A percentile compares a stretch with the other conserved stretches of the same genome.
These are phyloP conservation scores for Rhabdomys pumilio DNA, from an alignment of 2,797 vertebrate genomes.

Conservation along the genomic window DNA sequence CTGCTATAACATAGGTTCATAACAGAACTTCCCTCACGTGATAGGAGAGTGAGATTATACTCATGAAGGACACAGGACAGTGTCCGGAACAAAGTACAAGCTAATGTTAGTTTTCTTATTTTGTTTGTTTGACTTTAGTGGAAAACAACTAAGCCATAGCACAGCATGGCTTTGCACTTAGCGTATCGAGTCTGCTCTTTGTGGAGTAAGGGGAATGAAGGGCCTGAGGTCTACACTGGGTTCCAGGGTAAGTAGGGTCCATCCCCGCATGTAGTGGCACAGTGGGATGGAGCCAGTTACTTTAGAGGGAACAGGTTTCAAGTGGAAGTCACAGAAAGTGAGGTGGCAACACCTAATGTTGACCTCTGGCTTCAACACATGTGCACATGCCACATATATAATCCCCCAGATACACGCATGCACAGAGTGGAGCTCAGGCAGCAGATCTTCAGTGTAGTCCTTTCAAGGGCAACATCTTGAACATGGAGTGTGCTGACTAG, in stretches of 20 bases:
- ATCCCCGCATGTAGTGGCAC: background rate
- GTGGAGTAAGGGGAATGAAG: background rate
- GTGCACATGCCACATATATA: background rate
- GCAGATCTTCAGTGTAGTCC: background rate
- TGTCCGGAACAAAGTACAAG: background rate
- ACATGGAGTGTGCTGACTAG: background rate
- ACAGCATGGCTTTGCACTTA: background rate
- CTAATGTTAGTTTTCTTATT: background rate
- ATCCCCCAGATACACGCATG: background rate
- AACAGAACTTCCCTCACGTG: background rate
- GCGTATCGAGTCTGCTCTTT: background rate
- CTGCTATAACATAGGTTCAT: background rate
- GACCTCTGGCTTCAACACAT: background rate
- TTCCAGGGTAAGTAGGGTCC: background rate
- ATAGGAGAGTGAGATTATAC: background rate
- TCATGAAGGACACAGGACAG: background rate
- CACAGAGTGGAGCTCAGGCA: background rate
- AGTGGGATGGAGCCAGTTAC: background rate
- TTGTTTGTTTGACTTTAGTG: slow-evolving; percentile 46
- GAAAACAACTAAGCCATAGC: background rate
- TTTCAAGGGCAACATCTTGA: background rate
- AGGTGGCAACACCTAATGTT: background rate
- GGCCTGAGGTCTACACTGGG: background rate
- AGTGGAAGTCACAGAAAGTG: background rate
- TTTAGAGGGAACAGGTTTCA: background rate